Percentiles rank a stretch among this genome's conserved stretches.
phyloP scores from a whole-genome alignment of 2,113 vertebrate genomes.

The Entosphenus tridentatus region DNA sequence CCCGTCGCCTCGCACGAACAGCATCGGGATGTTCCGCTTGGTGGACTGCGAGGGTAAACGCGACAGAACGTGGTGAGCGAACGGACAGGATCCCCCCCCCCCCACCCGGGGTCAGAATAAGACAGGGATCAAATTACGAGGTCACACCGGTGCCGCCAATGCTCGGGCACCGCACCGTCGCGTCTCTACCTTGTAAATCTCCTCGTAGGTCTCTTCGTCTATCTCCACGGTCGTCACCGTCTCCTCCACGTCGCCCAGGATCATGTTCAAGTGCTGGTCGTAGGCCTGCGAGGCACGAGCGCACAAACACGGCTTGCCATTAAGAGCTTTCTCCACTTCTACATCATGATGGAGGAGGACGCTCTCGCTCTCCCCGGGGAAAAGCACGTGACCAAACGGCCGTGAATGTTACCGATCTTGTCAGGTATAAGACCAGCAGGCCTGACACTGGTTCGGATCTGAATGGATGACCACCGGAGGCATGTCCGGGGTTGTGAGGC shows the following conservation, averaged over 20 bases:
- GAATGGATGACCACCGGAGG: no score
- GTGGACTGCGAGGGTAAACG: constrained; percentile 42
- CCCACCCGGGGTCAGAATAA: no score
- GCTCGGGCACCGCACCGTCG: background rate
- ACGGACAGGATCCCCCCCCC: no score
- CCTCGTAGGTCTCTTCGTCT: constrained; percentile 93
- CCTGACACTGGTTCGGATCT: no score
- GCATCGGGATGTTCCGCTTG: constrained; percentile 94
- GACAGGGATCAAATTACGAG: no score
- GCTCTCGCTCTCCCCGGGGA: no score
- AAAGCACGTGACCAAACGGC: no score
- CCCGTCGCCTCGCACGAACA: constrained; percentile 86
- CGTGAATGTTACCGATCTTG: no score
- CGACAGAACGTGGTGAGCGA: no score
- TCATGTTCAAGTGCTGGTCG: constrained; percentile 98
- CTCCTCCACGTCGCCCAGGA: constrained; percentile 89
- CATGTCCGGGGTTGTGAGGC: no score
- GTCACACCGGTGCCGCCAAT: no score
- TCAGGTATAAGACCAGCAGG: no score
- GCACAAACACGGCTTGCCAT: background rate
- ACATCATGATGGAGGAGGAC: background rate
- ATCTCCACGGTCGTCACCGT: constrained; percentile 97
- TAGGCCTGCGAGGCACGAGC: constrained; percentile 39
- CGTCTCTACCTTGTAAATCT: constrained; percentile 76
- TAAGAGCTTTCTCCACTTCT: background rate